Evolutionary conservation across 2,888 invertebrate species (phyloP), one percentile per base, ranked within the genome.

Genomic region (Scrobipalpa costella): DNA sequence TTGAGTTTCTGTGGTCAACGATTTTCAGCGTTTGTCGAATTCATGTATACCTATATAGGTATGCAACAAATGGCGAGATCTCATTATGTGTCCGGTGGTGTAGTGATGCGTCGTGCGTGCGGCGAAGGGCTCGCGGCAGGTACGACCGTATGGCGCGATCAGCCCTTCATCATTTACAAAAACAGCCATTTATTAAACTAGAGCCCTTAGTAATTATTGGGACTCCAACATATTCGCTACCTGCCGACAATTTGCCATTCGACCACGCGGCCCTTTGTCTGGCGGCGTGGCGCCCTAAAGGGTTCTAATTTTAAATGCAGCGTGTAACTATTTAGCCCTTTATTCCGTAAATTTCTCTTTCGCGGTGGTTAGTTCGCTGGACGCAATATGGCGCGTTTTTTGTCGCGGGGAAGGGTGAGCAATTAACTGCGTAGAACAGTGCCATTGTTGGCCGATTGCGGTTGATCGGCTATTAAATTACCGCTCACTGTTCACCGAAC

Each of bases 241-340:
- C 90, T 90, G 90, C 90, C 83, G 83, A 81, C 88, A 90, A 88
- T 91, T 91, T 87, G 90, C 88, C 87, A 90, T 88, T 90, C 84
- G 87, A 83, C 83, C 80, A 88, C 86, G 90, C 87, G 89, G 82
- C 82, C 80, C 85, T 86, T 91, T 91, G 90, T 91, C 85, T 89
- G 90, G 79, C 90, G 88, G 90, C 84, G 90, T 90, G 91, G 91
- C 90, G 90, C 90, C 90, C 91, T 85, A 91, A 91, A 91, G 91
- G 91, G 91, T 89, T 91, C 84, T 85, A 90, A 91, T 90, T 90
- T 85, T 87, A 89, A 91, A 91, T 90, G 87, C 84, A 81, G 78
- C 90, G 88, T 91, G 88, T 91, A 91, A 91, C 90, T 85, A 90
- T 90, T 84, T 77, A 72, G 75, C 80, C 86, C 81, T 87, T 90